These are phyloP conservation scores for Zaprionus africanus DNA, from an alignment of 1,140 invertebrate species.

Conservation along the genomic window DNA sequence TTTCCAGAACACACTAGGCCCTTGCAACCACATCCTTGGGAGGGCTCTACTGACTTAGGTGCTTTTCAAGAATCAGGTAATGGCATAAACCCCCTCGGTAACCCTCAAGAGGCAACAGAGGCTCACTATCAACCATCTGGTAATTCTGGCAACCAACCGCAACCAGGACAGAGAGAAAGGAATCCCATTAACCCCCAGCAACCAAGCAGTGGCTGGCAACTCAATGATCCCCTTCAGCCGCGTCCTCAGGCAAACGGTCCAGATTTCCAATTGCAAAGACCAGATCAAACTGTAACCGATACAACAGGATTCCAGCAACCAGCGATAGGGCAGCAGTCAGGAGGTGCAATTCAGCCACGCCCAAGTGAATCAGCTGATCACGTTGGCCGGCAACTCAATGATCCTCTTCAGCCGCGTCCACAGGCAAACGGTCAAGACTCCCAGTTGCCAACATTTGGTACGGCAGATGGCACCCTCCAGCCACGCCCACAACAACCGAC, in stretches of 20 bases:
- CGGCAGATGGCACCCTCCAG: background rate
- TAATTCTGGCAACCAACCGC: background rate
- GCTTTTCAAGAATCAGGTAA: background rate
- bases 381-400: background rate
- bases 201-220: background rate
- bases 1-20: conserved; percentile 21
- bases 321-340: background rate
- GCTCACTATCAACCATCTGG: background rate
- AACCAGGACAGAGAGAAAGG: background rate
- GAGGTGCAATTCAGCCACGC: conserved; percentile 3
- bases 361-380: background rate
- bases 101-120: background rate
- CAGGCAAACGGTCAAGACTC: conserved; percentile 6
- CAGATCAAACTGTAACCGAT: background rate
- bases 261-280: background rate
- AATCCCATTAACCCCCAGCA: conserved; percentile 4
- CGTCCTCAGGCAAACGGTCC: conserved; percentile 26
- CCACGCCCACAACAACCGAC: background rate
- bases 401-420: conserved; percentile 47
- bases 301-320: background rate
- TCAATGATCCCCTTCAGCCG: conserved; percentile 34
- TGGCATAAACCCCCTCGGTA: background rate
- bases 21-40: conserved; percentile 1
- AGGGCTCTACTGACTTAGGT: background rate
- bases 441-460: background rate